Base-by-base conservation (phyloP, 2,113 vertebrate species). In the Nerophis lumbriciformis region DNA sequence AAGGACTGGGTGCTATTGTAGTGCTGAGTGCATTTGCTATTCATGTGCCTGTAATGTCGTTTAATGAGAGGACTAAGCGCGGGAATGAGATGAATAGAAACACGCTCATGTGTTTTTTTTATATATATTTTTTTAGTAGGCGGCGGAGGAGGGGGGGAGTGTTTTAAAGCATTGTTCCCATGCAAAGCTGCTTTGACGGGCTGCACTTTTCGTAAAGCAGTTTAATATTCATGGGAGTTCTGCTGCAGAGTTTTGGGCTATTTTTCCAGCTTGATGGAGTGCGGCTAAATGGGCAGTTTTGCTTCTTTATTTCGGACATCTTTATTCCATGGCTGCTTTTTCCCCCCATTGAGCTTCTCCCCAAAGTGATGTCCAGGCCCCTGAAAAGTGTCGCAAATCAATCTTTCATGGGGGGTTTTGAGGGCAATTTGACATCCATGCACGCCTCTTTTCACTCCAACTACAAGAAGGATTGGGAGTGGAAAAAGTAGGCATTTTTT, bases 171-270 rank as follows among this genome's bases (percentile, higher is more conserved):
- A 86, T 89, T 90, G 88, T 90, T 84, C 82, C 21, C 81, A 73
- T 68, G 77, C 78, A 88, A 90, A 90, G 82, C 84, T 83, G 80
- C 81, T 86, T 88, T 79, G 83, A 87, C 90, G 87, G 90, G 90
- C 81, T 89, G 88, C 87, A 87, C 80, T 81, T 84, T 79, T 85
- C 85, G 82, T 84, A 85, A 83, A 82, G 78, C 87, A 91, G 89
- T 92, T 96, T 95, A 95, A 95, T 97, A 98, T 97, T 98, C 95
- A 98, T 98, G 93, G 93, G 67, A 92, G 91, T 94, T 61, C 28
- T 61, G 45, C 89, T 91, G 89, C 69, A 28, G 28, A 28, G 28
- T 28, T 63, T 55, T 60, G 49, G 79, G 69, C 78, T 83, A 90
- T 91, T 93, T 92, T 92, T 90, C 90, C 83, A 90, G 92, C 88